Evolutionary conservation across 2,888 invertebrate species (phyloP).

Genomic region (Conomelus anceps): DNA sequence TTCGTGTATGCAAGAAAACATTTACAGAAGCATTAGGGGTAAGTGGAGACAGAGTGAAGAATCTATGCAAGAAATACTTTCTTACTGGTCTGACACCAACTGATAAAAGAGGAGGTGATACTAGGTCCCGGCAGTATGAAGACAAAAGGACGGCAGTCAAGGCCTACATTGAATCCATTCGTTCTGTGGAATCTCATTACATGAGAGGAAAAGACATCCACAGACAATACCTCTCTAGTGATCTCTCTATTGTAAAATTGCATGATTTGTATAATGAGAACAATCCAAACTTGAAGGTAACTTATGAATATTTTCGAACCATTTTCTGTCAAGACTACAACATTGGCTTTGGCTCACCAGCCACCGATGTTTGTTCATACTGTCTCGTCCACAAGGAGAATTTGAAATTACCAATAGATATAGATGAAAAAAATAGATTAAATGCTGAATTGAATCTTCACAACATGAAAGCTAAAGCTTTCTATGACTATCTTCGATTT

Average conservation of each 20-base stretch:
- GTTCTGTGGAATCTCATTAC: conserved; percentile 14
- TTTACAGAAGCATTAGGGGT: conserved; percentile 2
- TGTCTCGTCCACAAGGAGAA: conserved; percentile 17
- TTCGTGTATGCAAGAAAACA: conserved; percentile 19
- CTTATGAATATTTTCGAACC: conserved; percentile 19
- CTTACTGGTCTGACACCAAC: conserved; percentile 16
- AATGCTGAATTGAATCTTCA: conserved; percentile 9
- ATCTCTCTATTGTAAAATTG: conserved; percentile 19
- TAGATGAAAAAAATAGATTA: conserved; percentile 16
- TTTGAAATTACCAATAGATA: conserved; percentile 13
- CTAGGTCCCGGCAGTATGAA: conserved; percentile 8
- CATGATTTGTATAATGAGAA: conserved; percentile 11
- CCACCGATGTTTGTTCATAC: conserved; percentile 16
- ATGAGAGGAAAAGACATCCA: conserved; percentile 7
- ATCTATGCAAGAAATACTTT: conserved; percentile 14
- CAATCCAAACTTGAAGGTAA: conserved; percentile 7
- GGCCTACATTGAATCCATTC: conserved; percentile 19
- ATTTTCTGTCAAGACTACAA: conserved; percentile 17
- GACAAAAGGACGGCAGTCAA: conserved; percentile 15
- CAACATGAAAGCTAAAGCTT: conserved; percentile 12
- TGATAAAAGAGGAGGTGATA: conserved; percentile 22
- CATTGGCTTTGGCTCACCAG: conserved; percentile 22
- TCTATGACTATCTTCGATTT: conserved; percentile 2
- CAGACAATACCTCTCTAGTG: conserved; percentile 15
- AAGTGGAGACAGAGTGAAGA: conserved; percentile 18